phyloP scores from a whole-genome alignment of 2,797 vertebrate genomes.

The Rhinoraja longicauda region DNA sequence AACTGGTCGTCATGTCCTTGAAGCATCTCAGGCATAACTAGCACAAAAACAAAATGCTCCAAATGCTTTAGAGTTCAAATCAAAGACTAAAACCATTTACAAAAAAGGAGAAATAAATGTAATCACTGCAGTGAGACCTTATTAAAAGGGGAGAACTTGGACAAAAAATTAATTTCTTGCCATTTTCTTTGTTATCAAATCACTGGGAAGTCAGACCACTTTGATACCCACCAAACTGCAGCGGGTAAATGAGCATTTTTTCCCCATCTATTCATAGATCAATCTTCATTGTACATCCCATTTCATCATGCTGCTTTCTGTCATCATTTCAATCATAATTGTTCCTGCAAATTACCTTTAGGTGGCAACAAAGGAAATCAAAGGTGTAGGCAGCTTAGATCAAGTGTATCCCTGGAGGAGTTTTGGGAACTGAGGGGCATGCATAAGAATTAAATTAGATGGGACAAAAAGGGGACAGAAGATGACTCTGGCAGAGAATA shows the following conservation, averaged over 20 bases:
- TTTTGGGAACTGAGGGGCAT: too few species aligned
- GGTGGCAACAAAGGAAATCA: too few species aligned
- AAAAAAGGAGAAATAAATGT: slow-evolving; percentile 9
- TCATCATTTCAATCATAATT: neutral
- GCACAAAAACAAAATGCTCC: neutral
- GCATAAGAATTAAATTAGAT: too few species aligned
- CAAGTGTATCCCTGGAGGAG: too few species aligned
- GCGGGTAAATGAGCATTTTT: neutral
- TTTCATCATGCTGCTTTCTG: neutral
- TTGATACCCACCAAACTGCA: neutral
- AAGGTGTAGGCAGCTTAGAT: too few species aligned
- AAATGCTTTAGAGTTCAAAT: neutral
- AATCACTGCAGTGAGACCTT: neutral
- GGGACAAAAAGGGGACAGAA: too few species aligned
- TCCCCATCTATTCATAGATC: neutral
- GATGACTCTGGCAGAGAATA: too few species aligned
- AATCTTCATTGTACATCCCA: neutral
- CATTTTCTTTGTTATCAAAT: neutral
- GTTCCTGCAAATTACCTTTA: too few species aligned
- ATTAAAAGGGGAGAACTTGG: neutral
- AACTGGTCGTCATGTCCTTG: neutral
- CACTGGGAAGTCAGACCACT: neutral
- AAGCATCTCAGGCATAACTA: neutral
- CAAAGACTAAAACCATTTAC: neutral
- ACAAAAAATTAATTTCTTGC: neutral